These are phyloP conservation scores for Chaetodon trifascialis DNA, from an alignment of 2,113 vertebrate genomes.

Conservation along the genomic window DNA sequence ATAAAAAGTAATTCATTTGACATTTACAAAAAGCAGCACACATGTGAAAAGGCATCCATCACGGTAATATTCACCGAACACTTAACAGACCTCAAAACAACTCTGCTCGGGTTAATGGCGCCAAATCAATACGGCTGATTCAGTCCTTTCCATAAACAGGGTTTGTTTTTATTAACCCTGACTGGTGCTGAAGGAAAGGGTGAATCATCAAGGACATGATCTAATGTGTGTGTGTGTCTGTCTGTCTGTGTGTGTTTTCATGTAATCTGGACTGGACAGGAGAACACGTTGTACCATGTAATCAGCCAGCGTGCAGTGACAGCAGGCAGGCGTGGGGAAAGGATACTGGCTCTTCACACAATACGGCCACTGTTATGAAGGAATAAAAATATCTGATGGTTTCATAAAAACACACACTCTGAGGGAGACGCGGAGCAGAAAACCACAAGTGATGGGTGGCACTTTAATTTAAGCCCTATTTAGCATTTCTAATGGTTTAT, in stretches of 20 bases:
- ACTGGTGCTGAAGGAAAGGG: constrained; percentile 62
- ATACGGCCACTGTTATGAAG: constrained; percentile 31
- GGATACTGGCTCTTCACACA: constrained; percentile 54
- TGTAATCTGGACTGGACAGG: constrained; percentile 29
- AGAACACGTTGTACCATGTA: constrained; percentile 55
- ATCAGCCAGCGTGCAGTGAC: constrained; percentile 16
- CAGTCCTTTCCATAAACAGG: constrained; percentile 61
- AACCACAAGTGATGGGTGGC: not conserved
- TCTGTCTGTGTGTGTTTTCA: constrained; percentile 34
- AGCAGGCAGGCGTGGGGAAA: constrained; percentile 27
- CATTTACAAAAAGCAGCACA: constrained; percentile 56
- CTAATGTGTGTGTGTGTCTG: constrained; percentile 52
- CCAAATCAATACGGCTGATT: constrained; percentile 61
- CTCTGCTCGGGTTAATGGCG: constrained; percentile 36
- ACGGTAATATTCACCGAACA: constrained; percentile 39
- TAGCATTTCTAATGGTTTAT: not conserved
- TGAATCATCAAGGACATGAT: constrained; percentile 75
- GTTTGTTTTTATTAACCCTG: constrained; percentile 66
- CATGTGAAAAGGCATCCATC: constrained; percentile 45
- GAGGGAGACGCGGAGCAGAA: not conserved
- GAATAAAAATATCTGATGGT: not conserved
- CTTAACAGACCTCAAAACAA: constrained; percentile 43
- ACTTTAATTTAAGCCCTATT: not conserved
- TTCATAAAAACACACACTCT: not conserved
- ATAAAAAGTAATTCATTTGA: constrained; percentile 53